Conservation (phyloP, 2,888 invertebrate species). For the Drosophila paramelanica region DNA sequence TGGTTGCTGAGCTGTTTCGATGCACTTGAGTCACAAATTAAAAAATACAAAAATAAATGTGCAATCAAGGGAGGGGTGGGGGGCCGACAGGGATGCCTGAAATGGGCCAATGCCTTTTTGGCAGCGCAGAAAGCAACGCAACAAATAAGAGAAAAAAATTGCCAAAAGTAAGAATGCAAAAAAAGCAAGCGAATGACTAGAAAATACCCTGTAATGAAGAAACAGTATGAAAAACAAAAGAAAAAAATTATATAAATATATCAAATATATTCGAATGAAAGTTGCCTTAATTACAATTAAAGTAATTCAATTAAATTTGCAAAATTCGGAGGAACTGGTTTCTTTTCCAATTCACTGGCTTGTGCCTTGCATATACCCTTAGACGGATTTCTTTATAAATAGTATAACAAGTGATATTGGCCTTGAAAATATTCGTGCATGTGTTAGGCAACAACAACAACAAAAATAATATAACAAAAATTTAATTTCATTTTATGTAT, state of each 20-base stretch:
- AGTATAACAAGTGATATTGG: conserved; percentile 73
- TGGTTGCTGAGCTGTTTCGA: neutral
- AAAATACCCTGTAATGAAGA: conserved; percentile 17
- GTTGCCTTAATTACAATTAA: neutral
- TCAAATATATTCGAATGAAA: neutral
- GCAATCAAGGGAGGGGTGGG: neutral
- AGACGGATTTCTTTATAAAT: neutral
- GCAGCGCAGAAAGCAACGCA: conserved; percentile 42
- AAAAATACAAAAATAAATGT: conserved; percentile 30
- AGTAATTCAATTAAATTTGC: too few relatives aligned
- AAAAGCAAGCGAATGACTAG: neutral
- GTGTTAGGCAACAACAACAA: conserved; percentile 19
- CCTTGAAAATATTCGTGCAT: conserved; percentile 70
- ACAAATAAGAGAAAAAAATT: conserved; percentile 31
- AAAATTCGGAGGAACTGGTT: neutral
- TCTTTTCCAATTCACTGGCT: neutral
- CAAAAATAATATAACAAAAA: conserved; percentile 24
- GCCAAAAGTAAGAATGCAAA: conserved; percentile 26
- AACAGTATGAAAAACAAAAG: too few relatives aligned
- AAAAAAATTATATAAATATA: neutral
- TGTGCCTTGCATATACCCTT: conserved; percentile 11
- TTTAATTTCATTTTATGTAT: conserved; percentile 35
- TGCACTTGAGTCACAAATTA: conserved; percentile 8
- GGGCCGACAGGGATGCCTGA: conserved; percentile 3
- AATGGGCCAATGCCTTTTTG: conserved; percentile 75